Conservation (phyloP, 2,797 vertebrate species). For the Macropus fuliginosus region DNA sequence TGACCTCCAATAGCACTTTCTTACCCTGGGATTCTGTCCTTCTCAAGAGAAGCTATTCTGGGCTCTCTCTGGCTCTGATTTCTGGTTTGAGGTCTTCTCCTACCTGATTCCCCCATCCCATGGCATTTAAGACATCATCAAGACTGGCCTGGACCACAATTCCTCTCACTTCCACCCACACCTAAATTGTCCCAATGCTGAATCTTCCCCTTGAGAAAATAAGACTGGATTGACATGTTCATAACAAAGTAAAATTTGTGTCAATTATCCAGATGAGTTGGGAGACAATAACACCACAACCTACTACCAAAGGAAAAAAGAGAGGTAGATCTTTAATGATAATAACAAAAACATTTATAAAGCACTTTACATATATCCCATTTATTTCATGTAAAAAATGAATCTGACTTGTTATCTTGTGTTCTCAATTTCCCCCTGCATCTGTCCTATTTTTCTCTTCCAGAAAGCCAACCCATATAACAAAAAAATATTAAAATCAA, state of each 20-base stretch:
- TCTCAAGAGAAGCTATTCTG: constrained; percentile 1
- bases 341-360: neutral
- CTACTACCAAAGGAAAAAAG: constrained; percentile 56
- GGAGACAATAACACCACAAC: constrained; percentile 35
- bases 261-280: constrained; percentile 40
- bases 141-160: neutral
- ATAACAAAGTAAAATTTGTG: constrained; percentile 42
- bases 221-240: neutral
- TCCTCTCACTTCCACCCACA: neutral
- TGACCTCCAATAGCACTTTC: constrained; percentile 32
- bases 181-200: neutral
- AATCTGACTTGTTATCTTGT: neutral
- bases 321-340: constrained; percentile 65
- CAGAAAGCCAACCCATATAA: neutral
- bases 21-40: constrained; percentile 8
- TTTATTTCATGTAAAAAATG: neutral
- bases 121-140: neutral
- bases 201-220: constrained; percentile 25
- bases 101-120: neutral
- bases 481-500: neutral
- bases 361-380: neutral
- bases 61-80: constrained; percentile 36
- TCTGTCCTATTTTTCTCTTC: neutral
- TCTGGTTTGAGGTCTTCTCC: constrained; percentile 1
- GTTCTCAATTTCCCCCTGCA: neutral